A percentile compares a stretch with the other conserved stretches of the same genome.
Conservation (phyloP, 2,797 vertebrate species). For the Trachops cirrhosus region DNA sequence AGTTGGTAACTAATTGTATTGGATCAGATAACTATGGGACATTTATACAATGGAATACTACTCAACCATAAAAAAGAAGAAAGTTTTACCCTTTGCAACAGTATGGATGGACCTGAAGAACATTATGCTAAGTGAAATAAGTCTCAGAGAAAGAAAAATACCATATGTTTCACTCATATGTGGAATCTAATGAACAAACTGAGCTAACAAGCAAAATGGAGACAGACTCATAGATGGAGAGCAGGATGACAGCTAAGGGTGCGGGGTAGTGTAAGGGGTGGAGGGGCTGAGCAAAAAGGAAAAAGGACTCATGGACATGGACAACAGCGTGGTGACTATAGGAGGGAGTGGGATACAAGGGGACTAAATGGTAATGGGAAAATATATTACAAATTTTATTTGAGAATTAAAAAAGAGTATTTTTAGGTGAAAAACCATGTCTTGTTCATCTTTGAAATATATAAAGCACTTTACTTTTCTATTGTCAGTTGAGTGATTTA, state of each 20-base stretch:
- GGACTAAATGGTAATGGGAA: not conserved
- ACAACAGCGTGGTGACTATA: not conserved
- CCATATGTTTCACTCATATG: not conserved
- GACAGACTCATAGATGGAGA: not conserved
- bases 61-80: not conserved
- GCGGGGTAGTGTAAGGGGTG: not conserved
- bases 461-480: not conserved
- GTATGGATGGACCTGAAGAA: not conserved
- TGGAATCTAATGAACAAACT: not conserved
- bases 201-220: not conserved
- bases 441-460: not conserved
- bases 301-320: not conserved
- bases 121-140: not conserved
- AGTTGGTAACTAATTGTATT: not conserved
- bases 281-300: not conserved
- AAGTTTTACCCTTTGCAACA: not conserved
- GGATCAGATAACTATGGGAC: not conserved
- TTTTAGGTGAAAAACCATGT: not conserved
- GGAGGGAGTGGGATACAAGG: not conserved
- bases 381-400: not conserved
- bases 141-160: not conserved
- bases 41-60: not conserved
- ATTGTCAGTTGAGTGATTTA: not conserved
- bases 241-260: not conserved
- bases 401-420: not conserved